Evolutionary conservation across 2,888 invertebrate species (phyloP), one percentile per base, ranked within the genome.

Genomic region (Caenorhabditis drosophilae): DNA sequence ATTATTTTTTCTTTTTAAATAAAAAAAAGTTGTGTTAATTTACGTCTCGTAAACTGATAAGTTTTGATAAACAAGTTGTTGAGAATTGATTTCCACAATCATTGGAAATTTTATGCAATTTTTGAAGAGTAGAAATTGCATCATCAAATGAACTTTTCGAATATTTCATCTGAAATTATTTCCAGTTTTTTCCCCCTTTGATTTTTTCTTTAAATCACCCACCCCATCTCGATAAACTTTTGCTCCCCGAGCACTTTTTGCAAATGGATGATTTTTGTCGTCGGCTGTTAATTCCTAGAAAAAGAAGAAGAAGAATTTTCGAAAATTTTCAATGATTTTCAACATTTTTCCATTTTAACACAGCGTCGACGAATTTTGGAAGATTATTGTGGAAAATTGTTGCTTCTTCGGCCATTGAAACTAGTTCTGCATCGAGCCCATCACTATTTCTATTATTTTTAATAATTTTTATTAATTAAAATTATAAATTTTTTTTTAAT

Each of bases 181-280:
- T 20, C n/a, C n/a, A n/a, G n/a, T n/a, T n/a, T n/a, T n/a, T n/a
- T n/a, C n/a, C n/a, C n/a, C n/a, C n/a, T n/a, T n/a, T n/a, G n/a
- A n/a, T n/a, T n/a, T n/a, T n/a, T n/a, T n/a, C n/a, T n/a, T n/a
- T n/a, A n/a, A n/a, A 6, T 40, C 20, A 40, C 20, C 12, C 23
- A 42, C 23, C 7, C 42, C 42, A 4, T 42, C 42, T 42, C 15
- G 7, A 42, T 42, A 42, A 7, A 4, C 15, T 23, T 23, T 6
- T 2, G 15, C 11, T 12, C 23, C 42, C 12, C 12, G 22, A 12
- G 42, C 42, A 20, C 20, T 2, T 20, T 42, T 42, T 23, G 23
- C 42, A 42, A 23, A 23, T 42, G 42, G 42, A 42, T 42, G 42
- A n/a, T 42, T 42, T 15, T 7, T 22, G 9, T 22, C 22, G 15